Base-by-base conservation (phyloP, 2,888 invertebrate species). In the Cheilosia scutellata region DNA sequence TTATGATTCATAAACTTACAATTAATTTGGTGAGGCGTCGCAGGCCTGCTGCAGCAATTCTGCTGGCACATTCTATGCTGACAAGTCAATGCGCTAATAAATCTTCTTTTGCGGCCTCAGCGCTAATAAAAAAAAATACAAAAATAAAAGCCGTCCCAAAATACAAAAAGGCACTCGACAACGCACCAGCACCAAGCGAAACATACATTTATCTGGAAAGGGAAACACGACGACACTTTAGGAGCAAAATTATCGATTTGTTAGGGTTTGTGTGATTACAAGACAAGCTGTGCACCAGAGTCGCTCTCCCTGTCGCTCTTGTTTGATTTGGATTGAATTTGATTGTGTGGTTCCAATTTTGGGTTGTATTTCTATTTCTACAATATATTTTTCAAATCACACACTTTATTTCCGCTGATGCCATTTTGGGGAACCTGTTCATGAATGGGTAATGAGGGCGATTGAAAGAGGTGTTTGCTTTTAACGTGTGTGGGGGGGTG, bases 381-480 rank as follows among this genome's bases (percentile, higher is more conserved):
- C 37, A 37, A 37, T 37, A 11, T 37, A 47, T 40, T 11, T 63
- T 63, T 42, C 31, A 53, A 82, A 65, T 58, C 49, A 68, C 55
- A 72, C 44, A 31, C 33, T 53, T n/a, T 29, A 60, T 62, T 71
- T 72, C 72, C 60, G 78, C 31, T 72, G 55, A 68, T 78, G 29
- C 84, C 80, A 84, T 66, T 80, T 80, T 60, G 27, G 79, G 66
- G 62, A 80, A 76, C 80, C 65, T 60, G 75, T 84, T 84, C 63
- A 68, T 78, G 83, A 83, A 83, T 84, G 63, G 57, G 6, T 78
- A 77, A 79, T 71, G 84, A 71, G 62, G 62, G 72, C 68, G 83
- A 74, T 65, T 44, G 58, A 58, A 37, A 58, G 47, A 63, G 31
- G 47, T 31, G 7, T 13, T 25, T 16, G 44, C 16, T n/a, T 9